These are phyloP conservation scores for Molossus molossus DNA, from an alignment of 2,797 vertebrate genomes.

Conservation along the genomic window DNA sequence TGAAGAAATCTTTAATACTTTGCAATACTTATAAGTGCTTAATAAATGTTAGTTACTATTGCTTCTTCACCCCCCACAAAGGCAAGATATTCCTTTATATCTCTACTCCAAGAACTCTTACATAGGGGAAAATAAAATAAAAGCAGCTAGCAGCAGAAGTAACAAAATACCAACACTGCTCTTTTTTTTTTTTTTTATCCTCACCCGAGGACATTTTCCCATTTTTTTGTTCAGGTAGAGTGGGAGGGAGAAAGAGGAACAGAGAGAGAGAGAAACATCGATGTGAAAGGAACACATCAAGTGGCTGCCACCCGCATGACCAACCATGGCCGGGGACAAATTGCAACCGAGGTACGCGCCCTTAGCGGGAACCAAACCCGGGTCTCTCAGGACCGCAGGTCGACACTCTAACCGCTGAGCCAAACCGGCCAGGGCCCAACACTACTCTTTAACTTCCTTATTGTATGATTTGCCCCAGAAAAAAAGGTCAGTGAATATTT, in stretches of 20 bases:
- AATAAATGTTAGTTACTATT: conserved; percentile 10
- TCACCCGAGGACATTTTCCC: too few species aligned
- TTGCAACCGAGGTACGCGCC: too few species aligned
- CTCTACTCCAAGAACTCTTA: not conserved
- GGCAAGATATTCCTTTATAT: not conserved
- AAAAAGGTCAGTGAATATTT: not conserved
- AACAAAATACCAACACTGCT: conserved; percentile 18
- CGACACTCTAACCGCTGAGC: too few species aligned
- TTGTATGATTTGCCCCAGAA: not conserved
- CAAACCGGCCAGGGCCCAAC: not conserved
- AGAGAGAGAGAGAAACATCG: too few species aligned
- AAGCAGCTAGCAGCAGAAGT: not conserved
- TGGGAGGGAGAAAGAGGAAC: too few species aligned
- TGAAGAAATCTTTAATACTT: conserved; percentile 12
- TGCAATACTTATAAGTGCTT: not conserved
- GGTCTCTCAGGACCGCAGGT: too few species aligned
- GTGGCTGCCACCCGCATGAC: too few species aligned
- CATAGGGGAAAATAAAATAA: not conserved
- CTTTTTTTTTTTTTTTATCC: not conserved
- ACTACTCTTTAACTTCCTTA: not conserved
- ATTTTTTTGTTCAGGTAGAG: too few species aligned
- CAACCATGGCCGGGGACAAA: too few species aligned
- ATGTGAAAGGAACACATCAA: too few species aligned
- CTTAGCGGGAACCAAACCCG: too few species aligned
- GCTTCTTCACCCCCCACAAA: not conserved